These are phyloP conservation scores for Notiomystis cincta DNA, from an alignment of 2,113 vertebrate species.

Conservation along the genomic window DNA sequence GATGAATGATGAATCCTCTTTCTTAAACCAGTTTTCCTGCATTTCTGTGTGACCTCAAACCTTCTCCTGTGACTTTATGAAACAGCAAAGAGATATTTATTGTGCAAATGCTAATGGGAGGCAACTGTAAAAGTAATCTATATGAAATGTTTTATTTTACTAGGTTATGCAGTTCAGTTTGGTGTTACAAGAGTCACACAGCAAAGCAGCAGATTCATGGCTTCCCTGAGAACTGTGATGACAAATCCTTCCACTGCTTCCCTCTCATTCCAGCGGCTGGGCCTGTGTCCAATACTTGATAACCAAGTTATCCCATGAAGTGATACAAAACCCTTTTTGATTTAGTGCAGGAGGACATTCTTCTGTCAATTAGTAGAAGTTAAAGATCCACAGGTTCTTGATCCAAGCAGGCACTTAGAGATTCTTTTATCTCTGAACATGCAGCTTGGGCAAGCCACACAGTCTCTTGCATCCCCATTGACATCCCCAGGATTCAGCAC, in stretches of 20 bases:
- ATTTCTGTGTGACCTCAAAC: background rate
- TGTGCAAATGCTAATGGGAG: background rate
- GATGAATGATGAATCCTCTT: background rate
- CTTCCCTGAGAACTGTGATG: background rate
- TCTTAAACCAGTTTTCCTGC: background rate
- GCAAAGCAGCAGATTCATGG: background rate
- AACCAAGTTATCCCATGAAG: background rate
- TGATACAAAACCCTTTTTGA: background rate
- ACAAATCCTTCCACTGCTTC: background rate
- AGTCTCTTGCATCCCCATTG: background rate
- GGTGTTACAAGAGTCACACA: background rate
- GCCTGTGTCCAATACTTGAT: background rate
- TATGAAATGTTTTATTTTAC: background rate
- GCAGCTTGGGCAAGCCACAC: background rate
- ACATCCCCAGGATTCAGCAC: accelerated
- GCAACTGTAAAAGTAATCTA: background rate
- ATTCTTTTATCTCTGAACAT: background rate
- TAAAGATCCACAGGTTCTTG: background rate
- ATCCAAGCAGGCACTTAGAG: background rate
- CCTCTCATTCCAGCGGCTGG: background rate
- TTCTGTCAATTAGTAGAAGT: slow-evolving; percentile 6
- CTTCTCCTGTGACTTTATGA: background rate
- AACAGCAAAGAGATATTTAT: background rate
- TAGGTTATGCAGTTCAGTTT: background rate
- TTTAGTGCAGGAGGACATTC: background rate